Evolutionary conservation across 1,140 invertebrate genomes (phyloP).

Genomic region (Neuroterus valhalla): DNA sequence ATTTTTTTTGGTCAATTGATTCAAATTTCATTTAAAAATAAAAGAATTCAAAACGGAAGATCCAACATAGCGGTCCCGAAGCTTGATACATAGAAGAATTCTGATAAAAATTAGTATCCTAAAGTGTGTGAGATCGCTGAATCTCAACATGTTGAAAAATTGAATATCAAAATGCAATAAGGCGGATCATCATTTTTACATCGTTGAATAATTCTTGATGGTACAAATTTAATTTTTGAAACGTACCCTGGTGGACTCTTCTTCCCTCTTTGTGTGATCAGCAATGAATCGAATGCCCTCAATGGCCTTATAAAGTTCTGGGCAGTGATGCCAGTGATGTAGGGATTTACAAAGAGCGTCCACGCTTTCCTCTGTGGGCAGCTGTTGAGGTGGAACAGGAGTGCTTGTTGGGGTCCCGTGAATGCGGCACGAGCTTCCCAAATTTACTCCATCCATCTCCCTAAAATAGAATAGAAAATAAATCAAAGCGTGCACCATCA

Average conservation of each 20-base stretch:
- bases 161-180: too few species aligned
- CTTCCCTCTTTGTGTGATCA: constrained; percentile 93
- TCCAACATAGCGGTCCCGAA: too few species aligned
- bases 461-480: constrained; percentile 63
- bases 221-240: not conserved
- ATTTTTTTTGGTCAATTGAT: too few species aligned
- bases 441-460: constrained; percentile 76
- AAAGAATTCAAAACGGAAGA: too few species aligned
- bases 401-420: constrained; percentile 78
- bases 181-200: too few species aligned
- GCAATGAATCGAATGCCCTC: constrained; percentile 94
- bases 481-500: too few species aligned
- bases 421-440: constrained; percentile 78
- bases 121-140: too few species aligned
- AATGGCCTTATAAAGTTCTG: constrained; percentile 94
- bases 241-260: constrained; percentile 91
- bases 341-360: constrained; percentile 75
- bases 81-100: too few species aligned
- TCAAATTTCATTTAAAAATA: too few species aligned
- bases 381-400: constrained; percentile 61
- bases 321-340: constrained; percentile 88
- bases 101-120: too few species aligned
- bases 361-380: constrained; percentile 68
- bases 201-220: constrained; percentile 29
- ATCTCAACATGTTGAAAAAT: too few species aligned